These are phyloP conservation scores for Neosilurus hyrtlii DNA, from an alignment of 2,797 vertebrate species.

Conservation along the genomic window DNA sequence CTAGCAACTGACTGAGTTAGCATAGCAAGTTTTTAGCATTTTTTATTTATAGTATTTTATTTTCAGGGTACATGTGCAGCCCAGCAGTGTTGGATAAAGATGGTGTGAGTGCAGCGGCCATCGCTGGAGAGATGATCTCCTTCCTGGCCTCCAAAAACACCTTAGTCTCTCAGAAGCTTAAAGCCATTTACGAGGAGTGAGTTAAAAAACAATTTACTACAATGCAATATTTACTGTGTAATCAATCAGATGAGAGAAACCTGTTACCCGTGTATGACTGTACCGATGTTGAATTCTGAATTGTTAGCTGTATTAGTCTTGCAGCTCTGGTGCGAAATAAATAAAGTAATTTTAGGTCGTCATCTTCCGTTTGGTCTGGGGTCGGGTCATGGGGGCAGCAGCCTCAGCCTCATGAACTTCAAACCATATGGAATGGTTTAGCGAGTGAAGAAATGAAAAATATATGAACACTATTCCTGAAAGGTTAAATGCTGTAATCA, in stretches of 20 bases:
- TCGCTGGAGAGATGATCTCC: constrained; percentile 86
- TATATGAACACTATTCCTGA: no score
- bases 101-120: constrained; percentile 92
- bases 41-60: no score
- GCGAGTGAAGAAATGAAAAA: no score
- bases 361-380: no score
- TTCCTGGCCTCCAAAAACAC: constrained; percentile 81
- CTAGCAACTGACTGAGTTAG: neutral
- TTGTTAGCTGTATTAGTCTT: neutral
- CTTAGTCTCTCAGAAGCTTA: constrained; percentile 85
- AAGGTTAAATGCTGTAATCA: no score
- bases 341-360: no score
- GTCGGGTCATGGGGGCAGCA: no score
- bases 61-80: constrained; percentile 93
- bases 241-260: neutral
- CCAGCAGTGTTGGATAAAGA: constrained; percentile 95
- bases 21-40: neutral
- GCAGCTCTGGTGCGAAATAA: no score
- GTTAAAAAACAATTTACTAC: constrained; percentile 50
- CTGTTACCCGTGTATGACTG: no score
- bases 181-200: constrained; percentile 88
- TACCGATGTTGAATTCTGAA: no score
- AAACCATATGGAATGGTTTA: no score
- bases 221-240: neutral
- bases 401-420: no score